A percentile compares a stretch with the other conserved stretches of the same genome.
Evolutionary conservation across 2,888 invertebrate genomes (phyloP).

Genomic region (Parapristionchus giblindavisi): DNA sequence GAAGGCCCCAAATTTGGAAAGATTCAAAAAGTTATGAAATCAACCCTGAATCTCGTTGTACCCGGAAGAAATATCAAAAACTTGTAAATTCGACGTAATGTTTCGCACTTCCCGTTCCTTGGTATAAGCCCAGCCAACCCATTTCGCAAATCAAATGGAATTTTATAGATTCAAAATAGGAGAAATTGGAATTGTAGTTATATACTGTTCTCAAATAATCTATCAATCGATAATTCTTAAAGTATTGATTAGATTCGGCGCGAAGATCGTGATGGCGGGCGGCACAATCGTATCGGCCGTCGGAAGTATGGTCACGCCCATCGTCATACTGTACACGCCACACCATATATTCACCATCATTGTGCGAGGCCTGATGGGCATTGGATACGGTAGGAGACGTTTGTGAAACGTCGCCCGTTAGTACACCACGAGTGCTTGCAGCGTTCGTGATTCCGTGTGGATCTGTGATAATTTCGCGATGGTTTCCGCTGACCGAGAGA

Average conservation of each 20-base stretch:
- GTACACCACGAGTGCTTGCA: slow-evolving; percentile 37
- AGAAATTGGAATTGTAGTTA: too few species aligned
- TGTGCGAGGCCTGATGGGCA: slow-evolving; percentile 59
- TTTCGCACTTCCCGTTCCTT: too few species aligned
- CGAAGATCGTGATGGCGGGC: slow-evolving; percentile 55
- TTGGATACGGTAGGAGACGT: slow-evolving; percentile 57
- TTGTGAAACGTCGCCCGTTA: background rate
- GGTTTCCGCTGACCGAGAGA: slow-evolving; percentile 65
- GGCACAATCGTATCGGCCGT: slow-evolving; percentile 53
- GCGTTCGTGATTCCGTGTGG: slow-evolving; percentile 62
- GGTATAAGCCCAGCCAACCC: too few species aligned
- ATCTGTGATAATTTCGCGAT: slow-evolving; percentile 60
- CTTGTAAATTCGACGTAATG: too few species aligned
- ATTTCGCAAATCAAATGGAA: too few species aligned
- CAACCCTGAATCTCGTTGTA: too few species aligned
- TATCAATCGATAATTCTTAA: background rate
- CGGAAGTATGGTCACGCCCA: slow-evolving; percentile 53
- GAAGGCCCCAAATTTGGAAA: too few species aligned
- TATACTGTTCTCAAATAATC: background rate
- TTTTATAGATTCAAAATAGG: too few species aligned
- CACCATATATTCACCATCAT: slow-evolving; percentile 45
- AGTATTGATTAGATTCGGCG: slow-evolving; percentile 50
- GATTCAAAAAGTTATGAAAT: too few species aligned
- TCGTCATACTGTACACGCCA: slow-evolving; percentile 48
- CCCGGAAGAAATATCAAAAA: too few species aligned